Conservation (phyloP, 2,888 invertebrate genomes). For the Callimorpha dominula region DNA sequence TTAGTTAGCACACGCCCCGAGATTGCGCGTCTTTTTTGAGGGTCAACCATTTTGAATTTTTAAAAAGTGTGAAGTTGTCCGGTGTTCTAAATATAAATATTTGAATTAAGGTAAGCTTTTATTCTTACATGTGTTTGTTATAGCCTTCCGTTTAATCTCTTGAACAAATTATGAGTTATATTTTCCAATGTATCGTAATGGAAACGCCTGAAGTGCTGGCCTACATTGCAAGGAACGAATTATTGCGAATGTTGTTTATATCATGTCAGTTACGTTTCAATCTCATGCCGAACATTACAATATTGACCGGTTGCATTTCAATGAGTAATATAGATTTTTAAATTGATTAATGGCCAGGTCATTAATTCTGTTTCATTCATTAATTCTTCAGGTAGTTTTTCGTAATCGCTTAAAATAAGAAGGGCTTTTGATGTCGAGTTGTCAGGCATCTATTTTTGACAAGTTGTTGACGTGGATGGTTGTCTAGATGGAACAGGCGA, state of each 20-base stretch:
- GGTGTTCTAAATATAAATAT: slow-evolving; percentile 29
- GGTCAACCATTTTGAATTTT: slow-evolving; percentile 35
- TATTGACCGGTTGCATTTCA: slow-evolving; percentile 13
- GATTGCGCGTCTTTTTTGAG: slow-evolving; percentile 66
- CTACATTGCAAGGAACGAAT: slow-evolving; percentile 67
- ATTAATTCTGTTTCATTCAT: slow-evolving; percentile 5
- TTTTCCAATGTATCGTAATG: slow-evolving; percentile 49
- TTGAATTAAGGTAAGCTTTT: slow-evolving; percentile 35
- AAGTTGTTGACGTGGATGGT: slow-evolving; percentile 33
- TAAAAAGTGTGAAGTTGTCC: slow-evolving; percentile 30
- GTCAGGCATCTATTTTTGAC: slow-evolving; percentile 25
- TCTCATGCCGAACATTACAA: slow-evolving; percentile 23
- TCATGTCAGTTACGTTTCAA: slow-evolving; percentile 47
- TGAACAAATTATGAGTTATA: slow-evolving; percentile 32
- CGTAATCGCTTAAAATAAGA: slow-evolving; percentile 24
- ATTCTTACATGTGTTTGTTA: not conserved
- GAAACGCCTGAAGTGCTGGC: slow-evolving; percentile 64
- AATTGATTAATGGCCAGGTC: not conserved
- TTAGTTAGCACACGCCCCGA: slow-evolving; percentile 57
- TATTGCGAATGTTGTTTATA: slow-evolving; percentile 63
- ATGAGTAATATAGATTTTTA: not conserved
- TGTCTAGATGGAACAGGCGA: slow-evolving; percentile 42
- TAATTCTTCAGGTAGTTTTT: slow-evolving; percentile 21
- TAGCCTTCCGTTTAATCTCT: slow-evolving; percentile 10
- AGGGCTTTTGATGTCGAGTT: slow-evolving; percentile 43